These are phyloP conservation scores for Indicator indicator DNA, from an alignment of 2,113 vertebrate species.

Conservation along the genomic window DNA sequence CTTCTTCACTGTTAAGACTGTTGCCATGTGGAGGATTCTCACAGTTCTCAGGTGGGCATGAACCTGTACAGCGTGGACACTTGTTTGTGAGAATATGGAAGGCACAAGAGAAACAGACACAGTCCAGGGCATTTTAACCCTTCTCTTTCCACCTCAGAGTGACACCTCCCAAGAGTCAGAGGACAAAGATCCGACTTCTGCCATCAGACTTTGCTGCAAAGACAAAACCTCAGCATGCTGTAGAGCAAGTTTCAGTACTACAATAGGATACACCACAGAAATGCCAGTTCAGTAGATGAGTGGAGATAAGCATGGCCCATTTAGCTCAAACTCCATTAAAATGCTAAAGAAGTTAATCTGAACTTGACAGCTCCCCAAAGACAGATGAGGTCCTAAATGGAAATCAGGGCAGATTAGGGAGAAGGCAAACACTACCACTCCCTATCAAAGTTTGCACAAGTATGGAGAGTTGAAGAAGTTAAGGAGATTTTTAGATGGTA, in stretches of 20 bases:
- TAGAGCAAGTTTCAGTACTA: neutral
- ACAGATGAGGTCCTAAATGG: neutral
- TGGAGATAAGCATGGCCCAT: neutral
- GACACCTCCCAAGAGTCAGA: neutral
- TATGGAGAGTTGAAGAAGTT: neutral
- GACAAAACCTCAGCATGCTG: neutral
- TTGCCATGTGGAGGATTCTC: neutral
- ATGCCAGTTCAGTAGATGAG: neutral
- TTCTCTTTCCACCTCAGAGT: neutral
- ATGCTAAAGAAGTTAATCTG: neutral
- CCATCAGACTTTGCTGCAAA: neutral
- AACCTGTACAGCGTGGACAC: neutral
- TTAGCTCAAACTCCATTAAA: neutral
- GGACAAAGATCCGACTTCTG: neutral
- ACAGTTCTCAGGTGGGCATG: neutral
- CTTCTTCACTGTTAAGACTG: slow-evolving; percentile 28
- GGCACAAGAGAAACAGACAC: neutral
- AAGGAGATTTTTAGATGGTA: neutral
- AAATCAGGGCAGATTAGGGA: neutral
- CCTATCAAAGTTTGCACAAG: neutral
- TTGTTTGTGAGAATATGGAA: neutral
- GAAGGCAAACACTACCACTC: neutral
- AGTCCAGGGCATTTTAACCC: neutral
- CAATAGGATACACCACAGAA: neutral
- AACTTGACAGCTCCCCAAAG: neutral